Base-by-base conservation (phyloP, 2,888 invertebrate species). In the Andrena hattorfiana region DNA sequence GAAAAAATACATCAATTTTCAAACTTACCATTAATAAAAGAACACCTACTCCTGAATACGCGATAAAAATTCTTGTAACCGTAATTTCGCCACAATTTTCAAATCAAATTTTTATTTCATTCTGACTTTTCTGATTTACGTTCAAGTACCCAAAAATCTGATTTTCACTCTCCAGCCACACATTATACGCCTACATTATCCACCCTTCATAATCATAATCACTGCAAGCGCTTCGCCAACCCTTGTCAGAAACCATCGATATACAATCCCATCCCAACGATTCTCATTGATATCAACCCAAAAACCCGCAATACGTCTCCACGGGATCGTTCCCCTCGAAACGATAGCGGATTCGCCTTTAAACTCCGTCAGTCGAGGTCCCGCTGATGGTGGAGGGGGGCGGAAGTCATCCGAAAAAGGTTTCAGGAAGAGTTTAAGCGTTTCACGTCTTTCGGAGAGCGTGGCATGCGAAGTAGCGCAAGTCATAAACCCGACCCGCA, bases 401-500 rank as follows among this genome's bases (percentile, higher is more conserved):
- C 42, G 42, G 67, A 78, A 87, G 77, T 80, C 79, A 69, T 76
- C 60, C 51, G 75, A 75, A 79, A 83, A 85, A 83, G 85, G 74
- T 85, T 83, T 59, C 49, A 26, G 69, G 73, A 77, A 66, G 71
- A 85, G 77, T 87, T 84, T 85, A 85, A 86, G 54, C 83, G 83
- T 83, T 87, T 81, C 83, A 79, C 74, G 82, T 84, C 69, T 84
- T 83, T 79, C 67, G 70, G 32, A 16, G 51, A 75, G 51, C 72
- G 56, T 54, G 77, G 81, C 75, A 79, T 77, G 85, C 82, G 73
- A 81, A 84, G 81, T 75, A 62, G 85, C 49, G 81, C 83, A 69
- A 85, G 79, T 83, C 84, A 81, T 89, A 89, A 89, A 86, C 77
- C 77, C 77, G 67, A 68, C 76, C 78, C 81, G 67, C 81, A 26